Evolutionary conservation across 2,113 vertebrate species (phyloP).

Genomic region (Hydrolagus affinis): DNA sequence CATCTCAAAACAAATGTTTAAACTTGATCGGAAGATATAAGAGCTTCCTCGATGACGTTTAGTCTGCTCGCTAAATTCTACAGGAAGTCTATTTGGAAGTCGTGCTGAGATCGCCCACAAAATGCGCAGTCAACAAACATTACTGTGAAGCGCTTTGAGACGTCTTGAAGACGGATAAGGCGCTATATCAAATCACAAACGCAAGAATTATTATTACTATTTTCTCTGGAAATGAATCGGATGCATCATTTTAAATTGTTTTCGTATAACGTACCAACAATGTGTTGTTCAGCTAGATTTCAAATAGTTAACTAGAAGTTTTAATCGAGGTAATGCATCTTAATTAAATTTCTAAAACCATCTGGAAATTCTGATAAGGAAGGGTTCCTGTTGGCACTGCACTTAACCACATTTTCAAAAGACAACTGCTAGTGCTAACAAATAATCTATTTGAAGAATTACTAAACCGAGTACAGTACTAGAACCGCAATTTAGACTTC

Average conservation of each 20-base stretch:
- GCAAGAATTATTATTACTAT: background rate
- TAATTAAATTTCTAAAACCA: background rate
- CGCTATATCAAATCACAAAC: no score
- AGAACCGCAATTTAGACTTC: background rate
- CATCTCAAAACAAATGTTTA: no score
- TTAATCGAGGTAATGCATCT: background rate
- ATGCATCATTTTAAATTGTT: background rate
- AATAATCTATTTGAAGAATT: background rate
- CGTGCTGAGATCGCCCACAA: no score
- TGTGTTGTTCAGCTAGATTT: background rate
- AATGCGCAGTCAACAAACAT: no score
- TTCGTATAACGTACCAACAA: background rate
- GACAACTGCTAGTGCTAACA: background rate
- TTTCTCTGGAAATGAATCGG: background rate
- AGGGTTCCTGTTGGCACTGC: background rate
- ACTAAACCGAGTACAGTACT: background rate
- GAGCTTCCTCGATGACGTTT: no score
- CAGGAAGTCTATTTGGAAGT: no score
- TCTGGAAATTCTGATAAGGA: background rate
- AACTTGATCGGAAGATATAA: no score
- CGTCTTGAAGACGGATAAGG: no score
- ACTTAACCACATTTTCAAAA: background rate
- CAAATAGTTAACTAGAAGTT: background rate
- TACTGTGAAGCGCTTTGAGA: no score
- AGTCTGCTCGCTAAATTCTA: no score